Percentiles rank a stretch among this genome's conserved stretches.
Evolutionary conservation across 2,113 vertebrate genomes (phyloP).

Genomic region (Engraulis encrasicolus): DNA sequence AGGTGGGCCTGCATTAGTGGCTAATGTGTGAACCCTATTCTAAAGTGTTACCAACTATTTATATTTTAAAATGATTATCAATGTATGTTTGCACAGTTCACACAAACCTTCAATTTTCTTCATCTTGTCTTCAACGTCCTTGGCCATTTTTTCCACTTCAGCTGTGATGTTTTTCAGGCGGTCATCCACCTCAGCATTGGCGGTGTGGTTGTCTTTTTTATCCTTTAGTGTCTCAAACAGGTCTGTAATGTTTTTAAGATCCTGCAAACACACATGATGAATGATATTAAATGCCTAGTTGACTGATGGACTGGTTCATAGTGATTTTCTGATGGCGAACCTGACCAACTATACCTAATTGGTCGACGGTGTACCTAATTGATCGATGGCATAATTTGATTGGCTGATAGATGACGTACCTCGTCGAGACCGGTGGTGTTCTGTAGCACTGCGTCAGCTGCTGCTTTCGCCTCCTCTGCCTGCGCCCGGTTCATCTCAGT

Average conservation of each 20-base stretch:
- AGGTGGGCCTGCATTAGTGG: too few species aligned
- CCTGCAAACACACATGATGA: slow-evolving; percentile 66
- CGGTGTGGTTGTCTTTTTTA: slow-evolving; percentile 53
- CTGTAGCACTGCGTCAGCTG: slow-evolving; percentile 62
- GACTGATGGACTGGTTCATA: too few species aligned
- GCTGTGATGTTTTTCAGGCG: slow-evolving; percentile 73
- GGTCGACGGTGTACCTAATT: too few species aligned
- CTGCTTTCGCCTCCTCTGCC: slow-evolving; percentile 56
- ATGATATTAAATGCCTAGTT: background rate
- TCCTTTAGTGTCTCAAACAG: slow-evolving; percentile 72
- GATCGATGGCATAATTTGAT: too few species aligned
- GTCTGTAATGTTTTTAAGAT: slow-evolving; percentile 67
- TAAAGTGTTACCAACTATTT: too few species aligned
- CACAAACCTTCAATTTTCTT: slow-evolving; percentile 76
- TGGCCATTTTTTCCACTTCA: slow-evolving; percentile 72
- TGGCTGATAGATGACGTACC: background rate
- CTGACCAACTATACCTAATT: too few species aligned
- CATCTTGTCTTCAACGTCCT: slow-evolving; percentile 76
- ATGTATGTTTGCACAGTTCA: background rate
- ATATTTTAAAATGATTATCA: background rate
- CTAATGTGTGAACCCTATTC: too few species aligned
- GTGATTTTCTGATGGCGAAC: too few species aligned
- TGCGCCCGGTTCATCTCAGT: slow-evolving; percentile 66
- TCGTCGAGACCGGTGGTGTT: slow-evolving; percentile 37
- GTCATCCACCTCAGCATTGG: slow-evolving; percentile 60